Percentiles rank a stretch among this genome's conserved stretches.
These are phyloP conservation scores for Paratrypauchen microcephalus DNA, from an alignment of 2,797 vertebrate species.

Conservation along the genomic window DNA sequence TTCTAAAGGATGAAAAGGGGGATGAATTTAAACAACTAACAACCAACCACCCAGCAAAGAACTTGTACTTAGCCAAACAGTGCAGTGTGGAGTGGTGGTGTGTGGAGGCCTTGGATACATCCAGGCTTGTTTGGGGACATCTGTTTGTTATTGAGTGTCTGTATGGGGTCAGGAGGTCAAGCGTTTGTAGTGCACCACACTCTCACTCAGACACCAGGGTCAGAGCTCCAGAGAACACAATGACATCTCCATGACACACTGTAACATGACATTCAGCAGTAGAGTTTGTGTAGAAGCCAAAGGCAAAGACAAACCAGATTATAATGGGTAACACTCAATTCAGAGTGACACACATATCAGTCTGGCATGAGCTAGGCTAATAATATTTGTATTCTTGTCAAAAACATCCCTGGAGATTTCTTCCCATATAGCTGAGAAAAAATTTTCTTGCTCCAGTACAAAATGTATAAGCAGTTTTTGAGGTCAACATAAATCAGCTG, in stretches of 20 bases:
- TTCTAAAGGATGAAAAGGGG: not conserved
- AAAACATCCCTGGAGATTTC: too few relatives aligned
- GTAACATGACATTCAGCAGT: not conserved
- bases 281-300: too few relatives aligned
- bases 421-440: too few relatives aligned
- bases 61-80: not conserved
- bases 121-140: slow-evolving; percentile 45
- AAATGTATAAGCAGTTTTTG: too few relatives aligned
- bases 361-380: too few relatives aligned
- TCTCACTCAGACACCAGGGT: slow-evolving; percentile 44
- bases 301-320: too few relatives aligned
- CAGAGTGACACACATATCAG: too few relatives aligned
- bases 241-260: not conserved
- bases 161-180: slow-evolving; percentile 58
- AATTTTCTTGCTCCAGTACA: too few relatives aligned
- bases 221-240: slow-evolving; percentile 20
- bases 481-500: too few relatives aligned
- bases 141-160: slow-evolving; percentile 69
- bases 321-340: too few relatives aligned
- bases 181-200: slow-evolving; percentile 55
- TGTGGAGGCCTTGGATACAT: not conserved
- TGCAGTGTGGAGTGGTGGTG: not conserved
- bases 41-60: not conserved
- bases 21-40: not conserved
- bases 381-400: too few relatives aligned